phyloP scores from a whole-genome alignment of 1,140 invertebrate genomes.

The Drosophila arawakana region DNA sequence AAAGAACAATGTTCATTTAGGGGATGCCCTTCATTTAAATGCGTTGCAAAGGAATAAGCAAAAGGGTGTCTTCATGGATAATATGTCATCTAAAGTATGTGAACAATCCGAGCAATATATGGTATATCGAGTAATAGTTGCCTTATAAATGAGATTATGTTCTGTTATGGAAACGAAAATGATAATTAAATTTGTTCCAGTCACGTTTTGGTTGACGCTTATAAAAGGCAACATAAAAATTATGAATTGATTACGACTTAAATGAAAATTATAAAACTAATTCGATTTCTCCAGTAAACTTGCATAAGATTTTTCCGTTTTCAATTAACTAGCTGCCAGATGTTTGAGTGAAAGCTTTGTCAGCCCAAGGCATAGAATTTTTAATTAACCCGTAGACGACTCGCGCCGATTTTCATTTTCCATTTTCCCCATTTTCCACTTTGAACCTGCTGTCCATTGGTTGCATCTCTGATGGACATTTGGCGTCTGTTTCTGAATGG shows the following conservation, averaged over 20 bases:
- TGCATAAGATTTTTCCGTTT: conserved; percentile 31
- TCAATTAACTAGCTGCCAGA: conserved; percentile 73
- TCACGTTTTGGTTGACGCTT: conserved; percentile 58
- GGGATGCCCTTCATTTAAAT: conserved; percentile 60
- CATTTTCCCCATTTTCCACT: conserved; percentile 16
- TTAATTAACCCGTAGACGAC: conserved; percentile 64
- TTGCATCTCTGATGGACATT: conserved; percentile 74
- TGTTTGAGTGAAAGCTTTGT: conserved; percentile 58
- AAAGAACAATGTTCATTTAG: conserved; percentile 38
- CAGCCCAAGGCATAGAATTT: conserved; percentile 54
- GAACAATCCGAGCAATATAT: conserved; percentile 19
- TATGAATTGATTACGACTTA: conserved; percentile 66
- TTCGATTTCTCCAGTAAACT: neutral
- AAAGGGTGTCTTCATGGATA: conserved; percentile 59
- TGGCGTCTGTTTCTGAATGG: conserved; percentile 72
- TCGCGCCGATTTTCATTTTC: conserved; percentile 29
- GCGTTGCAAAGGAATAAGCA: conserved; percentile 57
- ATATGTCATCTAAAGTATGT: conserved; percentile 29
- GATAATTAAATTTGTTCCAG: conserved; percentile 73
- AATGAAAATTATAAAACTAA: conserved; percentile 26
- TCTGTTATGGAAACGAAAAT: conserved; percentile 48
- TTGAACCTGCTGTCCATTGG: conserved; percentile 60
- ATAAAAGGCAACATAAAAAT: conserved; percentile 35
- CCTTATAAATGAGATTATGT: conserved; percentile 41
- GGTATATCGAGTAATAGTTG: conserved; percentile 51